Evolutionary conservation across 2,113 vertebrate genomes (phyloP).

Genomic region (Pseudolaguvia tuberculata): DNA sequence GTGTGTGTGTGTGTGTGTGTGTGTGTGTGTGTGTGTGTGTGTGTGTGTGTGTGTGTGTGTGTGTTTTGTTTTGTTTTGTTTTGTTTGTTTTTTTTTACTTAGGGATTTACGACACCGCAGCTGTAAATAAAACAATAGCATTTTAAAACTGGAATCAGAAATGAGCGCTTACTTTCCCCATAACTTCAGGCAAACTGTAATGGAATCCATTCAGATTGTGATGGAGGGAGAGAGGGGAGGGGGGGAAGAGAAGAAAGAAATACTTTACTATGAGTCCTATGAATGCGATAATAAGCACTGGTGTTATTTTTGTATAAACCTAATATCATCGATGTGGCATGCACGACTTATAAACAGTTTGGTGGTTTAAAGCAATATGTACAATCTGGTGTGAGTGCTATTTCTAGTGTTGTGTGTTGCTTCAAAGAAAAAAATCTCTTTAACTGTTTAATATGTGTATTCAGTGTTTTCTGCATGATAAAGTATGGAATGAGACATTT

Average conservation of each 20-base stretch:
- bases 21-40: too few relatives aligned
- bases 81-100: slow-evolving; percentile 39
- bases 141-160: slow-evolving; percentile 58
- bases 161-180: slow-evolving; percentile 52
- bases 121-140: slow-evolving; percentile 54
- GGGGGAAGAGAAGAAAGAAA: slow-evolving; percentile 55
- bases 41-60: too few relatives aligned
- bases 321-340: slow-evolving; percentile 78
- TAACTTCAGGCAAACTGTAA: slow-evolving; percentile 46
- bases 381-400: slow-evolving; percentile 72
- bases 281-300: slow-evolving; percentile 69
- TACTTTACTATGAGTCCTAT: slow-evolving; percentile 64
- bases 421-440: slow-evolving; percentile 59
- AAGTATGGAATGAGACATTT: slow-evolving; percentile 71
- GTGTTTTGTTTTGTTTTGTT: too few relatives aligned
- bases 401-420: slow-evolving; percentile 73
- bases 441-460: slow-evolving; percentile 72
- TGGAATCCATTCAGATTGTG: slow-evolving; percentile 54
- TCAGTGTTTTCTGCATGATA: slow-evolving; percentile 77
- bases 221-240: slow-evolving; percentile 38
- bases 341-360: slow-evolving; percentile 77
- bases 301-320: slow-evolving; percentile 79
- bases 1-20: too few relatives aligned
- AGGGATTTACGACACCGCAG: slow-evolving; percentile 39
- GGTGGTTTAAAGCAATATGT: slow-evolving; percentile 79